Evolutionary conservation across 2,797 vertebrate species (phyloP).

Genomic region (Sebastes steindachneri): DNA sequence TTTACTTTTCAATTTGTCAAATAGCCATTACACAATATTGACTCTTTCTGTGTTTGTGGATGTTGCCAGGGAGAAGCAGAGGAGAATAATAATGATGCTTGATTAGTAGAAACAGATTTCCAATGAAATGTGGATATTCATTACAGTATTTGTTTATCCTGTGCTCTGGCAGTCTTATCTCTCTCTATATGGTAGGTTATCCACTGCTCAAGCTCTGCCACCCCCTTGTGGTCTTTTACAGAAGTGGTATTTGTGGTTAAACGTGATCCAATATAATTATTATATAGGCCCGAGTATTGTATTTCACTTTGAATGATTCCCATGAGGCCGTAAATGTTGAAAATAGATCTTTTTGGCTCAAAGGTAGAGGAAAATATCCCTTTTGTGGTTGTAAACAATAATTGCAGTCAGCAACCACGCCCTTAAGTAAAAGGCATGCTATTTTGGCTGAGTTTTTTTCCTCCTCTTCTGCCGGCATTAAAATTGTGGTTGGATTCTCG

Average conservation of each 20-base stretch:
- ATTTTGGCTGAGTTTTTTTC: slow-evolving; percentile 48
- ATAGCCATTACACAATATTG: neutral
- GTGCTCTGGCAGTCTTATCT: neutral
- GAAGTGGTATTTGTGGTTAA: slow-evolving; percentile 22
- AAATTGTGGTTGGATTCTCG: slow-evolving; percentile 54
- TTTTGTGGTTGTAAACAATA: slow-evolving; percentile 65
- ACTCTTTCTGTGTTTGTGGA: slow-evolving; percentile 1
- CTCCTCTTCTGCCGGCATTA: slow-evolving; percentile 24
- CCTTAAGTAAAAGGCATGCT: slow-evolving; percentile 44
- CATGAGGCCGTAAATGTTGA: slow-evolving; percentile 27
- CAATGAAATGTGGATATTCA: neutral
- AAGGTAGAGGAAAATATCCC: slow-evolving; percentile 51
- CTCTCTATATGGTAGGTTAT: neutral
- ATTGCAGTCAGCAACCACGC: slow-evolving; percentile 62
- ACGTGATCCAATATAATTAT: slow-evolving; percentile 14
- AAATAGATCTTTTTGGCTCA: slow-evolving; percentile 57
- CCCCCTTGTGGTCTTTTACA: slow-evolving; percentile 67
- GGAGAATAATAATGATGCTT: neutral
- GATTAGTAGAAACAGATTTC: neutral
- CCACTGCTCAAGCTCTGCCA: neutral
- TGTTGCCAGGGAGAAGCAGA: neutral
- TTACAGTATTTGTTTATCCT: slow-evolving; percentile 9
- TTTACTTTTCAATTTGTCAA: neutral
- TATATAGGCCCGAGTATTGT: slow-evolving; percentile 29
- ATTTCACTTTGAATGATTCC: slow-evolving; percentile 21